Percentiles rank a stretch among this genome's conserved stretches.
These are phyloP conservation scores for Pterobdella sp. DNA, from an alignment of 2,888 invertebrate genomes.

Conservation along the genomic window DNA sequence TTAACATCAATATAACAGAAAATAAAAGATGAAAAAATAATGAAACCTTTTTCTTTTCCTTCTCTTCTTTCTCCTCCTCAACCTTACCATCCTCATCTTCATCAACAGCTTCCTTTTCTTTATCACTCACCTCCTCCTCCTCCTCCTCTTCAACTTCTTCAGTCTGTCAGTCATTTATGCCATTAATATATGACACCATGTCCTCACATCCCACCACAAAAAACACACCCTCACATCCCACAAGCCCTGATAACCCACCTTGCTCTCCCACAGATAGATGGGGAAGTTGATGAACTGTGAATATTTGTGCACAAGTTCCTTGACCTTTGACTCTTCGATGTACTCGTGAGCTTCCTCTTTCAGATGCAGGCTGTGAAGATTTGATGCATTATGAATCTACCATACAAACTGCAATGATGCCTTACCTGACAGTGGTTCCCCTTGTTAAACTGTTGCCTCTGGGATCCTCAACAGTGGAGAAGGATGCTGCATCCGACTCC, in stretches of 20 bases:
- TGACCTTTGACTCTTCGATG: conserved; percentile 81
- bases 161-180: conserved; percentile 52
- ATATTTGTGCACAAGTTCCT: conserved; percentile 86
- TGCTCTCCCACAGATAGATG: conserved; percentile 83
- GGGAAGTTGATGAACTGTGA: conserved; percentile 99
- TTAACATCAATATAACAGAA: too few relatives aligned
- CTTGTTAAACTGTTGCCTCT: conserved; percentile 81
- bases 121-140: conserved; percentile 79
- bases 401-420: background rate
- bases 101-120: conserved; percentile 59
- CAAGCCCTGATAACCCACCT: conserved; percentile 47
- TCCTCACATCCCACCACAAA: background rate
- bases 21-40: too few relatives aligned
- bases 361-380: conserved; percentile 64
- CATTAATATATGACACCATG: background rate
- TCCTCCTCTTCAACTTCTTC: conserved; percentile 72
- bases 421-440: conserved; percentile 73
- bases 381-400: background rate
- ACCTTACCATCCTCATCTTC: conserved; percentile 58
- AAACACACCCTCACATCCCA: too few relatives aligned
- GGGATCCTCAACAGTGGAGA: conserved; percentile 84
- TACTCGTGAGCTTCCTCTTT: conserved; percentile 96
- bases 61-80: conserved; percentile 50
- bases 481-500: conserved; percentile 89
- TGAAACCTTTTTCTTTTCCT: conserved; percentile 75